Evolutionary conservation across 1,140 invertebrate genomes (phyloP).

Genomic region (Drosophila tristis): DNA sequence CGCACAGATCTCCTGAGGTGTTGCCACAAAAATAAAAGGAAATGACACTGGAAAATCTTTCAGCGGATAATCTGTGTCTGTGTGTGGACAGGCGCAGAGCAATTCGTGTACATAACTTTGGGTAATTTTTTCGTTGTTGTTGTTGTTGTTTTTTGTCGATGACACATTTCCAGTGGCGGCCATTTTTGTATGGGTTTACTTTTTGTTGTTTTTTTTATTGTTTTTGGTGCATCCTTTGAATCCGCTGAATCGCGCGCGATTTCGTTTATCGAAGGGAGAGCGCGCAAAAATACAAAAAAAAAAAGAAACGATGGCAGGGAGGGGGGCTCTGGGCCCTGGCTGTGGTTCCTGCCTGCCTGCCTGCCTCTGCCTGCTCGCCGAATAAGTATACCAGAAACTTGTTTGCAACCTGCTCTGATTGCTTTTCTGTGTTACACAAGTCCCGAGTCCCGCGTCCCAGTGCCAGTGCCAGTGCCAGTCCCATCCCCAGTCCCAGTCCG

Average conservation of each 20-base stretch:
- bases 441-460: not conserved
- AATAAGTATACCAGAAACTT: conserved; percentile 43
- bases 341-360: too few species aligned
- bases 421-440: conserved; percentile 72
- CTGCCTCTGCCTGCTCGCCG: too few species aligned
- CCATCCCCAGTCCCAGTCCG: too few species aligned
- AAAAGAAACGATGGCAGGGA: too few species aligned
- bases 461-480: conserved; percentile 2
- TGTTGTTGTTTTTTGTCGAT: not conserved
- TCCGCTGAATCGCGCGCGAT: not conserved
- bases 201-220: not conserved
- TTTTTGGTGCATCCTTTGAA: conserved; percentile 32
- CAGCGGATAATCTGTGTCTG: too few species aligned
- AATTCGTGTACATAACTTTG: too few species aligned
- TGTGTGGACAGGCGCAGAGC: too few species aligned
- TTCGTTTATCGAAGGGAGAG: too few species aligned
- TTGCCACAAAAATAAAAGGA: conserved; percentile 38
- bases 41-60: conserved; percentile 73
- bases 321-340: too few species aligned
- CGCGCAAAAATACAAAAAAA: not conserved
- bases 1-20: too few species aligned
- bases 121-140: too few species aligned
- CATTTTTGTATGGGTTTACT: conserved; percentile 26
- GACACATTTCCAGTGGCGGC: conserved; percentile 43
- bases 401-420: conserved; percentile 81